These are phyloP conservation scores for Tetranychus cinnabarinus DNA, from an alignment of 1,140 invertebrate species.

Conservation along the genomic window DNA sequence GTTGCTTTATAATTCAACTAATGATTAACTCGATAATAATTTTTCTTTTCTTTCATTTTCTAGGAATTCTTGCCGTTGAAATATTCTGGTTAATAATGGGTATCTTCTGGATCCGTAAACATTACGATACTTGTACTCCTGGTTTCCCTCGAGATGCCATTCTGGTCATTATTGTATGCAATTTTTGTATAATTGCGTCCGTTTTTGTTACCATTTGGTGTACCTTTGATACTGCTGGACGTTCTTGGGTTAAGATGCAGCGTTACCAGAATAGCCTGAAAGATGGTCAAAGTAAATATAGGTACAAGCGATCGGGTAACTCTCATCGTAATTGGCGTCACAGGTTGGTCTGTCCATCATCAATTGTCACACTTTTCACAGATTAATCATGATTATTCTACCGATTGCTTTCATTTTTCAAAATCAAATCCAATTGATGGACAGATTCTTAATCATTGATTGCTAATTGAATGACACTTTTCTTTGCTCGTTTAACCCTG, in stretches of 20 bases:
- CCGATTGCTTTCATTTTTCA: neutral
- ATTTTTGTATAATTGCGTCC: constrained; percentile 45
- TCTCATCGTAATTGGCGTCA: constrained; percentile 62
- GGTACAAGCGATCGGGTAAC: constrained; percentile 51
- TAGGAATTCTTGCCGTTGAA: constrained; percentile 45
- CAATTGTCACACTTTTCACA: no score
- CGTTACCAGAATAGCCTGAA: constrained; percentile 58
- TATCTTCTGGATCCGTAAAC: constrained; percentile 41
- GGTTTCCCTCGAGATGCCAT: constrained; percentile 43
- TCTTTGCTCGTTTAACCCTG: no score
- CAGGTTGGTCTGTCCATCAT: constrained; percentile 29
- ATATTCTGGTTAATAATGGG: constrained; percentile 47
- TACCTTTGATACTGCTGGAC: constrained; percentile 58
- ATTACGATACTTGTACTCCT: constrained; percentile 41
- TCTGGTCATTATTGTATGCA: constrained; percentile 53
- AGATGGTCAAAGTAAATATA: constrained; percentile 42
- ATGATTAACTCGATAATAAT: neutral
- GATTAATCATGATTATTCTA: neutral
- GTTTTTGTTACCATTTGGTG: constrained; percentile 60
- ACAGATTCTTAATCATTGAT: neutral
- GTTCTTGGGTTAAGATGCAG: constrained; percentile 85
- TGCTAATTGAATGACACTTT: no score
- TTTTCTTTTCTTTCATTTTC: neutral
- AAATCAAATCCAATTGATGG: neutral
- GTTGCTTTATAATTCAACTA: no score